Percentiles rank a stretch among this genome's conserved stretches.
These are phyloP conservation scores for Herpailurus yagouaroundi DNA, from an alignment of 2,113 vertebrate species.

Conservation along the genomic window DNA sequence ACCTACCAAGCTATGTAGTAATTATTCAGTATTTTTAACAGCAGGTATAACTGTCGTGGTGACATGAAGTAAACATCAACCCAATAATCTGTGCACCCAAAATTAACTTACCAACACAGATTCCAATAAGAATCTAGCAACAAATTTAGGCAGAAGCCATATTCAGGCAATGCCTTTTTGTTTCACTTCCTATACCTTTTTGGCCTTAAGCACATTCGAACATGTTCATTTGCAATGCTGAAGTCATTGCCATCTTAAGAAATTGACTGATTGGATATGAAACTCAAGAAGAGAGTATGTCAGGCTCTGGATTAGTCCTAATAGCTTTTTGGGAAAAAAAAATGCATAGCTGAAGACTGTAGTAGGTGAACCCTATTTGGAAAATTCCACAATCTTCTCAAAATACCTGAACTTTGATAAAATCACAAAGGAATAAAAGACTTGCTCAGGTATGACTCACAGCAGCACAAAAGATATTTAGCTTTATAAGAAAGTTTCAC, in stretches of 20 bases:
- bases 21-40: not conserved
- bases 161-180: not conserved
- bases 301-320: not conserved
- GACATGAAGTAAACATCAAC: not conserved
- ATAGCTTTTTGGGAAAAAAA: not conserved
- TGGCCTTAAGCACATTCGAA: not conserved
- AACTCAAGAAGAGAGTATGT: not conserved
- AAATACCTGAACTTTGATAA: constrained; percentile 67
- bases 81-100: not conserved
- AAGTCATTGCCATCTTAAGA: not conserved
- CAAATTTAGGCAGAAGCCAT: not conserved
- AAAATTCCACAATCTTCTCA: constrained; percentile 56
- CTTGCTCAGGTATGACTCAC: constrained; percentile 52
- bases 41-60: not conserved
- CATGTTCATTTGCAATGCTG: not conserved
- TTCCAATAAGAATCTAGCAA: not conserved
- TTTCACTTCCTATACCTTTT: not conserved
- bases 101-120: not conserved
- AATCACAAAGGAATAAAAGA: constrained; percentile 67
- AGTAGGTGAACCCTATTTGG: not conserved
- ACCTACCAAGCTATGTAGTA: not conserved
- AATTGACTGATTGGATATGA: not conserved
- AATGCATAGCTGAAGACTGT: not conserved
- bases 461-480: constrained; percentile 76
- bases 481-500: constrained; percentile 63